Evolutionary conservation across 2,797 vertebrate genomes (phyloP), one percentile per base, ranked within the genome.

Genomic region (Rhodeus uyekii): DNA sequence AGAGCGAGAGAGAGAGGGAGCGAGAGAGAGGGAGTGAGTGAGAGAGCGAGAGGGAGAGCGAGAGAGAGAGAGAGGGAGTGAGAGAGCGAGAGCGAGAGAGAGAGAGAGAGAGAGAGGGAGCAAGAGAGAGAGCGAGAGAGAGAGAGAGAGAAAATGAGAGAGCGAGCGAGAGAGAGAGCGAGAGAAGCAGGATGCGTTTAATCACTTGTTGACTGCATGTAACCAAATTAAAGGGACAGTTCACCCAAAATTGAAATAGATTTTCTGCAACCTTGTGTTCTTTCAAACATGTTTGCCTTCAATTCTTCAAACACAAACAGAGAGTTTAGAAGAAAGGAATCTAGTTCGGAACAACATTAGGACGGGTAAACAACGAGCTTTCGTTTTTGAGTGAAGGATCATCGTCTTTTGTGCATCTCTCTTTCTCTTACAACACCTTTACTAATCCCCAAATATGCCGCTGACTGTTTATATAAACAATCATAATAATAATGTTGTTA

Each of bases 11-110:
- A 91, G 89, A 93, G n/a, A n/a, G n/a, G n/a, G n/a, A n/a, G n/a
- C n/a, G n/a, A n/a, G n/a, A n/a, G n/a, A n/a, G n/a, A n/a, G n/a
- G n/a, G n/a, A n/a, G n/a, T 91, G 12, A 89, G 63, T 74, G 89
- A 90, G 90, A 91, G 90, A 92, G 60, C 85, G 44, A 75, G 80
- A n/a, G n/a, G n/a, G n/a, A n/a, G 91, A 91, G 89, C 93, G n/a
- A n/a, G n/a, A n/a, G n/a, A n/a, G n/a, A n/a, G n/a, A n/a, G n/a
- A n/a, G n/a, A n/a, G n/a, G n/a, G n/a, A n/a, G n/a, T 91, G 12
- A 89, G 63, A 77, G 89, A 90, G 90, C n/a, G n/a, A 91, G 90
- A 92, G 60, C 85, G 44, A 75, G 80, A n/a, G 91, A 91, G 89
- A 93, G n/a, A n/a, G n/a, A n/a, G n/a, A n/a, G n/a, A n/a, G n/a